Conservation (phyloP, 2,113 vertebrate genomes). For the Rhea americana region DNA sequence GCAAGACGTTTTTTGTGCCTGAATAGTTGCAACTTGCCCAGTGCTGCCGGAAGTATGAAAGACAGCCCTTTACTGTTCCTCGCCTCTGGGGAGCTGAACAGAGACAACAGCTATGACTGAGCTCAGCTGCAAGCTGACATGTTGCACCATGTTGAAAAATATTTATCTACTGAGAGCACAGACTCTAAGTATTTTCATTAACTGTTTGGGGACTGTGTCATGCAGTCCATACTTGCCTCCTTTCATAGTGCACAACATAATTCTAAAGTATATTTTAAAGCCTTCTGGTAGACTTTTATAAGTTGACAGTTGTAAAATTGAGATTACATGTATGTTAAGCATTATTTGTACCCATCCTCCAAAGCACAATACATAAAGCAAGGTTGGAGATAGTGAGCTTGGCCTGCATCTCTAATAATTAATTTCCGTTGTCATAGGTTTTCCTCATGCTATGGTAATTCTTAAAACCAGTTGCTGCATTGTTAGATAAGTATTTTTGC, state of each 20-base stretch:
- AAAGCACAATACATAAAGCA: accelerated
- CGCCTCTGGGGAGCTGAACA: not conserved
- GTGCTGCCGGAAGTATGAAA: not conserved
- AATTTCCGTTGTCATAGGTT: not conserved
- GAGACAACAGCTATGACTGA: not conserved
- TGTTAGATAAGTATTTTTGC: not conserved
- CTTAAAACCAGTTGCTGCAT: not conserved
- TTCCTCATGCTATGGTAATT: not conserved
- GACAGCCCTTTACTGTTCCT: not conserved
- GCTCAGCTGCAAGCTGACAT: not conserved
- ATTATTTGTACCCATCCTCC: not conserved
- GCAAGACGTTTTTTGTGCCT: not conserved
- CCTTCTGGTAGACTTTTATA: not conserved
- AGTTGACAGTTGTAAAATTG: not conserved
- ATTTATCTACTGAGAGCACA: not conserved
- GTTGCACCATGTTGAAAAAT: constrained; percentile 25
- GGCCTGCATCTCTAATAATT: not conserved
- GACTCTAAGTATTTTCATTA: not conserved
- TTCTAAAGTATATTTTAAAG: not conserved
- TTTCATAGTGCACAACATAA: not conserved
- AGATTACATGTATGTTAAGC: not conserved
- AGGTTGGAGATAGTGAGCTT: not conserved
- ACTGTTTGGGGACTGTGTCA: not conserved
- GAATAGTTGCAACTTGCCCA: not conserved
- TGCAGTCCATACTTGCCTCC: not conserved